Percentiles rank a stretch among this genome's conserved stretches.
These are phyloP conservation scores for Pandemis cinnamomeana DNA, from an alignment of 2,888 invertebrate species.

Conservation along the genomic window DNA sequence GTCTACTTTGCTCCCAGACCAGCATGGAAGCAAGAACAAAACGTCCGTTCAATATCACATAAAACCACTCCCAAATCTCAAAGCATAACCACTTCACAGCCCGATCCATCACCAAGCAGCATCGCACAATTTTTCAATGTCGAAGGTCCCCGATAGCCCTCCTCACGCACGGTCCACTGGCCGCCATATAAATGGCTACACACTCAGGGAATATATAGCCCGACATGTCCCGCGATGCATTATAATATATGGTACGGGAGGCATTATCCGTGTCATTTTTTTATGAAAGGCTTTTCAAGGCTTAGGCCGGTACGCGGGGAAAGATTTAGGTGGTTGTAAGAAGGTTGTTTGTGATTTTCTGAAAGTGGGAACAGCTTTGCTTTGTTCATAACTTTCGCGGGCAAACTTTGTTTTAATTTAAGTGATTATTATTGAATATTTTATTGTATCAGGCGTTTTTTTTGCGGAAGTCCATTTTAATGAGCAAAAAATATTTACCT, in stretches of 20 bases:
- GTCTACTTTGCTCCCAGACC: no score
- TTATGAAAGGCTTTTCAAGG: constrained; percentile 47
- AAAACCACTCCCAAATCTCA: constrained; percentile 8
- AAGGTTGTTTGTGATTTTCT: not conserved
- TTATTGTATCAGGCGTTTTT: no score
- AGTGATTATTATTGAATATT: no score
- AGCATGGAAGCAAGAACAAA: no score
- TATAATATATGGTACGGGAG: constrained; percentile 73
- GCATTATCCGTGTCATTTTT: constrained; percentile 67
- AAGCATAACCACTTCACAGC: constrained; percentile 36
- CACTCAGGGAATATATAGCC: constrained; percentile 48
- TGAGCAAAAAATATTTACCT: no score
- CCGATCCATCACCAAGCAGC: constrained; percentile 51
- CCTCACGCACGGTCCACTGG: constrained; percentile 69
- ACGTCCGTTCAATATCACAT: not conserved
- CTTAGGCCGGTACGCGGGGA: constrained; percentile 13
- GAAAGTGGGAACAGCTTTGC: no score
- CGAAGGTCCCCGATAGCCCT: constrained; percentile 70
- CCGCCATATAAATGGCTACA: constrained; percentile 76
- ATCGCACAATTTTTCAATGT: constrained; percentile 75
- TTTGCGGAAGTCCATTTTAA: no score
- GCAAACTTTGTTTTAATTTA: no score
- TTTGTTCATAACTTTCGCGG: no score
- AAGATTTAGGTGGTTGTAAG: not conserved
- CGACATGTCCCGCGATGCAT: constrained; percentile 77